These are phyloP conservation scores for Odontothrips loti DNA, from an alignment of 2,888 invertebrate species.

Conservation along the genomic window DNA sequence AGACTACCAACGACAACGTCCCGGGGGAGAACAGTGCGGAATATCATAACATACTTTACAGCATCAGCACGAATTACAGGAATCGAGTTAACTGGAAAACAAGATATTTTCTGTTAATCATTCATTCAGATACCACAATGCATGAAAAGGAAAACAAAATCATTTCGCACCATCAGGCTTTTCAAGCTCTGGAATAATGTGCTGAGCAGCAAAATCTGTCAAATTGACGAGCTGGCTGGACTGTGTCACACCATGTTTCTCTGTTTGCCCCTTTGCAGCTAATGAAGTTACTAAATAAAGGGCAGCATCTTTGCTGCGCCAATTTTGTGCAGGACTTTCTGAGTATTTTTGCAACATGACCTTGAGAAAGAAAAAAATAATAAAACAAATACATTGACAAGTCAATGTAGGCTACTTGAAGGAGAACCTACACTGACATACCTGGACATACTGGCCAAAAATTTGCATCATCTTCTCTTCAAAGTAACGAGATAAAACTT, in stretches of 20 bases:
- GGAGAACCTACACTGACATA: constrained; percentile 44
- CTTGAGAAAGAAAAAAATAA: constrained; percentile 45
- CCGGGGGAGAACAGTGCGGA: constrained; percentile 81
- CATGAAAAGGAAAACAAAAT: too few relatives aligned
- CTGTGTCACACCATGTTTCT: constrained; percentile 86
- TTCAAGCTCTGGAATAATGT: constrained; percentile 82
- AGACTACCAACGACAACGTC: constrained; percentile 70
- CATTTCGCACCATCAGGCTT: constrained; percentile 58
- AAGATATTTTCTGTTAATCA: constrained; percentile 20
- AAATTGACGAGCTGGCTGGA: constrained; percentile 86
- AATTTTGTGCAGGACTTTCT: constrained; percentile 69
- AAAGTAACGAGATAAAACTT: constrained; percentile 81
- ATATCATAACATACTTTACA: constrained; percentile 94
- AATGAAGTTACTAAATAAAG: constrained; percentile 94
- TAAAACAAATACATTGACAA: neutral
- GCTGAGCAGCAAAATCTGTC: constrained; percentile 79
- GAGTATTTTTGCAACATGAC: constrained; percentile 73
- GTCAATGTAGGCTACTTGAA: neutral
- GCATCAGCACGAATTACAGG: constrained; percentile 95
- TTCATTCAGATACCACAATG: too few relatives aligned
- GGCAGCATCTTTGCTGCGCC: constrained; percentile 95
- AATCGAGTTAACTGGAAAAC: constrained; percentile 69
- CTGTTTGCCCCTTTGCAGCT: constrained; percentile 82
- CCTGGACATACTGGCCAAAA: constrained; percentile 82
- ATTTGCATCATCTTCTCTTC: constrained; percentile 83